These are phyloP conservation scores for Polymixis lichenea DNA, from an alignment of 2,888 invertebrate species.

Conservation along the genomic window DNA sequence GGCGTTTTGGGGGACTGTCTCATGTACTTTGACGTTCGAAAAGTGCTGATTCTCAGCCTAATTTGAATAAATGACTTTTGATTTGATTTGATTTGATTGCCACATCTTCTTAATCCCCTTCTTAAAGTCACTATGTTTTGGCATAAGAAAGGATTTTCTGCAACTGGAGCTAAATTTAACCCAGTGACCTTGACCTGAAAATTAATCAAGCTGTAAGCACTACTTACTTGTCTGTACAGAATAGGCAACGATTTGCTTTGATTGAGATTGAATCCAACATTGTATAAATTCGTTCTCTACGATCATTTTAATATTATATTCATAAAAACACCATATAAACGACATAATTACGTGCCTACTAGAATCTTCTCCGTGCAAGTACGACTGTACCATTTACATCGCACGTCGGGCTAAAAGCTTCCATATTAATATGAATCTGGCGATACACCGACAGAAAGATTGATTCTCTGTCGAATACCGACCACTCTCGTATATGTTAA, in stretches of 20 bases:
- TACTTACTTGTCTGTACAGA: not conserved
- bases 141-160: not conserved
- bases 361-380: constrained; percentile 15
- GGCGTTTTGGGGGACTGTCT: too few species aligned
- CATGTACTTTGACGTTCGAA: too few species aligned
- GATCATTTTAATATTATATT: not conserved
- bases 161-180: not conserved
- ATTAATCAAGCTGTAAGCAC: not conserved
- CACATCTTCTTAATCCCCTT: too few species aligned
- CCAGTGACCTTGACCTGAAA: not conserved
- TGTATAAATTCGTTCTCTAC: not conserved
- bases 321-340: not conserved
- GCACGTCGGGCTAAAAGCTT: constrained; percentile 53
- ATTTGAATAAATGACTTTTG: too few species aligned
- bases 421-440: constrained; percentile 49
- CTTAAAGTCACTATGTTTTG: too few species aligned
- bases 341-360: constrained; percentile 3
- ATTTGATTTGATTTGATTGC: too few species aligned
- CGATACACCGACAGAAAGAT: constrained; percentile 49
- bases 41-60: too few species aligned
- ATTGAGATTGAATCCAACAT: not conserved
- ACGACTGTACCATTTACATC: constrained; percentile 33
- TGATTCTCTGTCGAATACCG: constrained; percentile 46
- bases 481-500: constrained; percentile 42
- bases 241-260: not conserved